Percentiles rank a stretch among this genome's conserved stretches.
phyloP scores from a whole-genome alignment of 1,140 invertebrate species.

The Papilio polyxenes region DNA sequence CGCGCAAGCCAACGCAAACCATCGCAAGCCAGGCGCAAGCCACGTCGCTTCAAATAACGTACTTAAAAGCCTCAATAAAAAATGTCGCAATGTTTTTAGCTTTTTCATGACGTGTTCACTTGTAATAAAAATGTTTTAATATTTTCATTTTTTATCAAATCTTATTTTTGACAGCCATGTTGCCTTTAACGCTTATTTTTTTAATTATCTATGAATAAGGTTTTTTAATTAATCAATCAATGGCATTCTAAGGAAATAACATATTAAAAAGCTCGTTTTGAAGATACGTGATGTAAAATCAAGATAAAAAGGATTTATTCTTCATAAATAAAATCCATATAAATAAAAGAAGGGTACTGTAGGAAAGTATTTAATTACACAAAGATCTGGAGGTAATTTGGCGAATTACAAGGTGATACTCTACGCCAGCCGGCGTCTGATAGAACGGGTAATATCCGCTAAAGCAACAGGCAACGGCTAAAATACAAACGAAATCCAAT shows the following conservation, averaged over 20 bases:
- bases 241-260: no score
- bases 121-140: slow-evolving; percentile 17
- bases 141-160: background rate
- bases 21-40: background rate
- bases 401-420: slow-evolving; percentile 71
- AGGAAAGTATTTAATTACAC: slow-evolving; percentile 71
- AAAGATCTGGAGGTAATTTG: slow-evolving; percentile 69
- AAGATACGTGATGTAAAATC: no score
- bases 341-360: slow-evolving; percentile 13
- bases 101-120: slow-evolving; percentile 19
- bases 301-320: no score
- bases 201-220: background rate
- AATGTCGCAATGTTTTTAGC: background rate
- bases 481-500: slow-evolving; percentile 40
- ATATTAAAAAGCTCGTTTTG: no score
- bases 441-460: slow-evolving; percentile 68
- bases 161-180: background rate
- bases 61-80: slow-evolving; percentile 27
- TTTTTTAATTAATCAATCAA: no score
- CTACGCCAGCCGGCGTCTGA: slow-evolving; percentile 56
- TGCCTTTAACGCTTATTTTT: background rate
- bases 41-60: slow-evolving; percentile 4
- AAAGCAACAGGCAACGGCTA: slow-evolving; percentile 61
- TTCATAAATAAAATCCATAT: background rate
- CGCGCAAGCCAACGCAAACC: background rate